phyloP scores from a whole-genome alignment of 1,140 invertebrate species.

The Leptinotarsa lineolata region DNA sequence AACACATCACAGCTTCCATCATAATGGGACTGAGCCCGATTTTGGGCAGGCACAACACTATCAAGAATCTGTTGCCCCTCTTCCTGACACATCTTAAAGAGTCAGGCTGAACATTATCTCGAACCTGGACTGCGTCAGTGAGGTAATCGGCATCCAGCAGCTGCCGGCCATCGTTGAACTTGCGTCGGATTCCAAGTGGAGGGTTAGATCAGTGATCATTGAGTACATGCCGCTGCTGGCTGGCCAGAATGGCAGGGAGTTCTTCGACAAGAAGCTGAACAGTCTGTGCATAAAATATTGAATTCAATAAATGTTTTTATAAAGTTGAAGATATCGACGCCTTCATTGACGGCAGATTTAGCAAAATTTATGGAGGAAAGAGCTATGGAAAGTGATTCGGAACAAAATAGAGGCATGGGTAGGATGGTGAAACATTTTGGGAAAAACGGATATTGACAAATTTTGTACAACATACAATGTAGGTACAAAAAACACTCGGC shows the following conservation, averaged over 20 bases:
- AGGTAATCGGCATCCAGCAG: conserved; percentile 85
- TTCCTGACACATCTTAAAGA: conserved; percentile 97
- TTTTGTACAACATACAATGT: too few species aligned
- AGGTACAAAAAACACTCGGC: too few species aligned
- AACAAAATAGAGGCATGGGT: too few species aligned
- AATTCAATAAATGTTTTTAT: too few species aligned
- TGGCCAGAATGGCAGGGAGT: conserved; percentile 94
- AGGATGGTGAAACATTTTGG: too few species aligned
- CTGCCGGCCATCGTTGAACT: conserved; percentile 98
- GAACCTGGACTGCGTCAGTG: conserved; percentile 97
- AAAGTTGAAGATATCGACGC: too few species aligned
- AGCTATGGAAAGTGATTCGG: too few species aligned
- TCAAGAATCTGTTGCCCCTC: conserved; percentile 95
- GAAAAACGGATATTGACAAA: too few species aligned
- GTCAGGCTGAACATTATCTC: conserved; percentile 99
- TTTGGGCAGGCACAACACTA: conserved; percentile 95
- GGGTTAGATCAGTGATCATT: conserved; percentile 91
- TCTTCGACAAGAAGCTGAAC: conserved; percentile 98
- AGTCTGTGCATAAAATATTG: conserved; percentile 80
- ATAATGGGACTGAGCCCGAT: conserved; percentile 99
- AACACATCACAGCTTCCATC: too few species aligned
- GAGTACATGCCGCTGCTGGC: conserved; percentile 99
- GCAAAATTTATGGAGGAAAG: too few species aligned
- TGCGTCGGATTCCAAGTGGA: conserved; percentile 99
- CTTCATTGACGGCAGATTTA: too few species aligned